Base-by-base conservation (phyloP, 2,888 invertebrate species). In the Leptura quadrifasciata region DNA sequence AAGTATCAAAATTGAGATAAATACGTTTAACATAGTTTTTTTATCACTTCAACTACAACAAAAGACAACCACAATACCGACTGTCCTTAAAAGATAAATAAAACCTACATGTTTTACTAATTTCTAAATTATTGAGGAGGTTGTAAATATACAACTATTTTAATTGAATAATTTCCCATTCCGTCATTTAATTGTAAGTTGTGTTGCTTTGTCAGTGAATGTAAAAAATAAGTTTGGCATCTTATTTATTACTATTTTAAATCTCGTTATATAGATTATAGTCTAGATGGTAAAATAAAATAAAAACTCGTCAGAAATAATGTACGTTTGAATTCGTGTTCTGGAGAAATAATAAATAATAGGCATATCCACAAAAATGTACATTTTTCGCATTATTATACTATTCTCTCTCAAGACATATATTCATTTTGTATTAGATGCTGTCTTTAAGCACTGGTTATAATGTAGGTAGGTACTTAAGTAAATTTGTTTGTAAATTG, bases 81-180 rank as follows among this genome's bases (percentile, higher is more conserved):
- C 52, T 54, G 58, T 35, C 21, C 24, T 54, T 47, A 58, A 58
- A 69, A 21, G 21, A 39, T 35, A 31, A 69, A 21, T 61, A 52
- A 61, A 71, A 24, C 71, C 71, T 57, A 71, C 71, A 27, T 10
- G 20, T 18, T 8, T 63, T 17, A 15, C 6, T 61, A 27, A 61
- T 61, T 57, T 61, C 61, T 52, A 57, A 71, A 47, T 71, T 71
- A 60, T 69, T 21, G 52, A 52, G 61, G 71, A 71, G 47, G 71
- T 35, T 15, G 61, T 47, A 60, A 47, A 27, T 20, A 61, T 60
- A 47, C 52, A 61, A 24, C 12, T 54, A 57, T 69, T 67, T 69
- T 57, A 69, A 69, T 12, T 57, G 57, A 39, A 69, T 69, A 69
- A 69, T 69, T 57, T 68, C 10, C 54, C 8, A 15, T 21, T 54